These are phyloP conservation scores for Mus spicilegus DNA, from an alignment of 2,113 vertebrate species.

Conservation along the genomic window DNA sequence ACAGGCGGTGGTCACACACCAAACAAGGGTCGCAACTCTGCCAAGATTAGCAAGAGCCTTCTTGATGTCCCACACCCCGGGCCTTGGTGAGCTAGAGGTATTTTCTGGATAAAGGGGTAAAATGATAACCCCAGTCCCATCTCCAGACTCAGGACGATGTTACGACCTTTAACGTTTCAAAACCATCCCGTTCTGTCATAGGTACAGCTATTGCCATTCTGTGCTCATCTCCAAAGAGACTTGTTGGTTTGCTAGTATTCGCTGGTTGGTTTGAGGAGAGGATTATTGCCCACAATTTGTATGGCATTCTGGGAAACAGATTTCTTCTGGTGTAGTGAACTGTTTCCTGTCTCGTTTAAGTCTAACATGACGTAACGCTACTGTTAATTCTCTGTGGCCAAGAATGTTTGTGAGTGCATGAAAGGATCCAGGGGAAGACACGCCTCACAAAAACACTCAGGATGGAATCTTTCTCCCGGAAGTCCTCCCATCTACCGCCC, in stretches of 20 bases:
- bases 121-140: neutral
- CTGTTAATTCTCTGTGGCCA: constrained; percentile 11
- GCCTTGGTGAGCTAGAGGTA: neutral
- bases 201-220: neutral
- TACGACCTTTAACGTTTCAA: neutral
- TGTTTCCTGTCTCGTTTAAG: constrained; percentile 13
- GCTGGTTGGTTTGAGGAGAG: neutral
- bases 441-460: neutral
- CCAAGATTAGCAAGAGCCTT: neutral
- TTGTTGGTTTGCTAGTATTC: neutral
- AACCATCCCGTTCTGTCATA: neutral
- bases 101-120: neutral
- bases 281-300: constrained; percentile 2
- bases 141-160: neutral
- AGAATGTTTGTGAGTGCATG: neutral
- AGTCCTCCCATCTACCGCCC: neutral
- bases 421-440: neutral
- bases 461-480: neutral
- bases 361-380: constrained; percentile 19
- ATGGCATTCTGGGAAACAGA: neutral
- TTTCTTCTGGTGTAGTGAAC: neutral
- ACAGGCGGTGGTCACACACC: neutral
- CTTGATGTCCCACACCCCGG: neutral
- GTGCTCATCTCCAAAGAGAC: neutral
- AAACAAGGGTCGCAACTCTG: neutral